A percentile compares a stretch with the other conserved stretches of the same genome.
phyloP scores from a whole-genome alignment of 2,888 invertebrate genomes.

The Nymphalis polychloros region DNA sequence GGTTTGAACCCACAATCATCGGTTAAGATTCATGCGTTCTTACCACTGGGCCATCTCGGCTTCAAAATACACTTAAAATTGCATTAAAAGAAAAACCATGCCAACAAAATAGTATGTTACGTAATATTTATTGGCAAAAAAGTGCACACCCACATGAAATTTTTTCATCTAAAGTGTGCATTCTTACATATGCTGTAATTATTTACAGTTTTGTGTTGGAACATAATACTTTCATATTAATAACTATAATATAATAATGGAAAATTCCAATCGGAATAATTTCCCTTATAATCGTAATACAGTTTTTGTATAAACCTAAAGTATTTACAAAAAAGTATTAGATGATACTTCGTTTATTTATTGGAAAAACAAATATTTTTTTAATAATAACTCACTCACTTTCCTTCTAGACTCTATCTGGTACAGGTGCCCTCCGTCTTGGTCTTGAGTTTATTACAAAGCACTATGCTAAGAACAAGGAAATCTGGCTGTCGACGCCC shows the following conservation, averaged over 20 bases:
- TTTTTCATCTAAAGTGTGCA: not conserved
- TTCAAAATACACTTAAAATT: no score
- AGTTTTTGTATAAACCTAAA: no score
- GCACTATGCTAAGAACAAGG: conserved; percentile 90
- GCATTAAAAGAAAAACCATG: not conserved
- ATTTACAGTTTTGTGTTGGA: no score
- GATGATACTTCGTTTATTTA: not conserved
- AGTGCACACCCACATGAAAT: not conserved
- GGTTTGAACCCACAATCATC: no score
- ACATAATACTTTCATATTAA: no score
- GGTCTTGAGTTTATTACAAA: conserved; percentile 93
- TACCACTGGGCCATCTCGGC: no score
- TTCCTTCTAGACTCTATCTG: conserved; percentile 90
- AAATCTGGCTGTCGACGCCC: conserved; percentile 93
- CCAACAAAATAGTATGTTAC: not conserved
- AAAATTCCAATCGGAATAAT: no score
- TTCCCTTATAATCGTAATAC: no score
- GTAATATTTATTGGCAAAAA: not conserved
- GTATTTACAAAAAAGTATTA: no score
- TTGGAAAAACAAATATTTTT: not conserved
- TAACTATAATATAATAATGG: no score
- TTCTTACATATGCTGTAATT: not conserved
- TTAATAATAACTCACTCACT: not conserved
- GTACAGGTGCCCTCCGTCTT: conserved; percentile 97
- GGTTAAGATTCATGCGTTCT: no score